Evolutionary conservation across 2,113 vertebrate genomes (phyloP).

Genomic region (Myotis davidii): DNA sequence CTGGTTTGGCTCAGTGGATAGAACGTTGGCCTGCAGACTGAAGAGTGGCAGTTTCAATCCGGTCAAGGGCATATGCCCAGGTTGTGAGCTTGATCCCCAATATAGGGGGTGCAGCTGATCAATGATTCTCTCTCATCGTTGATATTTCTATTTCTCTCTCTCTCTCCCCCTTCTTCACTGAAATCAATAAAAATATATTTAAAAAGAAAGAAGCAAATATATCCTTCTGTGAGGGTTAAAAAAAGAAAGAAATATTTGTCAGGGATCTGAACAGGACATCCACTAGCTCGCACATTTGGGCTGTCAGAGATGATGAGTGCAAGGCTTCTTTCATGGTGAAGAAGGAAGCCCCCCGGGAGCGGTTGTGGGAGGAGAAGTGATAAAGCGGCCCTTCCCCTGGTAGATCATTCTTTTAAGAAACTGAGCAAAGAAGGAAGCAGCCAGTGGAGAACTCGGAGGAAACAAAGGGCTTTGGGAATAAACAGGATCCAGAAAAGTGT

Average conservation of each 20-base stretch:
- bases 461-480: neutral
- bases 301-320: fast-evolving
- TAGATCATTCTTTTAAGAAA: neutral
- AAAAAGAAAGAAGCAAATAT: too few species aligned
- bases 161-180: too few species aligned
- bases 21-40: too few species aligned
- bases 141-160: too few species aligned
- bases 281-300: too few species aligned
- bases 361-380: neutral
- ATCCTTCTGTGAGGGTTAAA: neutral
- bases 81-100: too few species aligned
- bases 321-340: neutral
- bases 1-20: too few species aligned
- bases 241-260: neutral
- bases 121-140: too few species aligned
- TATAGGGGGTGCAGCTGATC: too few species aligned
- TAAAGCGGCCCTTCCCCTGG: neutral
- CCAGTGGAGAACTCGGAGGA: neutral
- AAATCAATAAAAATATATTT: too few species aligned
- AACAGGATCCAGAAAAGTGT: neutral
- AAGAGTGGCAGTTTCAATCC: too few species aligned
- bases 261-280: neutral
- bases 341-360: neutral
- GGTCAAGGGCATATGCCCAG: too few species aligned
- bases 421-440: neutral